Percentiles rank a stretch among this genome's conserved stretches.
These are phyloP conservation scores for Flabesymbios commensalis DNA, from an alignment of 2,888 invertebrate genomes.

Conservation along the genomic window DNA sequence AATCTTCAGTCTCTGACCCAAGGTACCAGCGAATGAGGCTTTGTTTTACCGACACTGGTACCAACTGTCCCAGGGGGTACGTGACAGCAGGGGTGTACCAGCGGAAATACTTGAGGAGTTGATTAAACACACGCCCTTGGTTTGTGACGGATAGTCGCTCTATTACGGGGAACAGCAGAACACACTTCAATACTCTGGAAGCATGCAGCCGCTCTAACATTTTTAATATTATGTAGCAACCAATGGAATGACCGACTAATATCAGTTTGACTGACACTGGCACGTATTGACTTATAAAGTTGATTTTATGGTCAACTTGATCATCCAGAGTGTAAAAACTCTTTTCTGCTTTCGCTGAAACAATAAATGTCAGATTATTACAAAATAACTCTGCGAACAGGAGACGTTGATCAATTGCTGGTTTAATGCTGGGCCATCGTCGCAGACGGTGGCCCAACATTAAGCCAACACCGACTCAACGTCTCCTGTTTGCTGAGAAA, in stretches of 20 bases:
- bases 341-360: constrained; percentile 34
- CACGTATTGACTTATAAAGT: constrained; percentile 75
- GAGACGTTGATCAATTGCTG: too few relatives aligned
- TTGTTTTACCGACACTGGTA: constrained; percentile 36
- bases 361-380: too few relatives aligned
- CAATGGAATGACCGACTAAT: constrained; percentile 89
- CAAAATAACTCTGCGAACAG: too few relatives aligned
- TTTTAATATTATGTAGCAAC: constrained; percentile 80
- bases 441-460: too few relatives aligned
- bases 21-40: constrained; percentile 52
- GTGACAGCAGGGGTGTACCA: constrained; percentile 52
- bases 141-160: constrained; percentile 78
- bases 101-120: constrained; percentile 65
- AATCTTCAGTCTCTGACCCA: constrained; percentile 43
- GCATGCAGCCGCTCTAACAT: constrained; percentile 66
- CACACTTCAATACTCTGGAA: constrained; percentile 62
- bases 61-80: constrained; percentile 47
- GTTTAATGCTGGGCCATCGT: too few relatives aligned
- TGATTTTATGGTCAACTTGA: constrained; percentile 79
- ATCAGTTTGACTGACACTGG: constrained; percentile 73
- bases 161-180: constrained; percentile 82
- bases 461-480: too few relatives aligned
- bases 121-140: constrained; percentile 74
- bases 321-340: constrained; percentile 69
- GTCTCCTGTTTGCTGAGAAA: too few relatives aligned